Percentiles rank a stretch among this genome's conserved stretches.
phyloP scores from a whole-genome alignment of 1,140 invertebrate species.

The Proales similis region DNA sequence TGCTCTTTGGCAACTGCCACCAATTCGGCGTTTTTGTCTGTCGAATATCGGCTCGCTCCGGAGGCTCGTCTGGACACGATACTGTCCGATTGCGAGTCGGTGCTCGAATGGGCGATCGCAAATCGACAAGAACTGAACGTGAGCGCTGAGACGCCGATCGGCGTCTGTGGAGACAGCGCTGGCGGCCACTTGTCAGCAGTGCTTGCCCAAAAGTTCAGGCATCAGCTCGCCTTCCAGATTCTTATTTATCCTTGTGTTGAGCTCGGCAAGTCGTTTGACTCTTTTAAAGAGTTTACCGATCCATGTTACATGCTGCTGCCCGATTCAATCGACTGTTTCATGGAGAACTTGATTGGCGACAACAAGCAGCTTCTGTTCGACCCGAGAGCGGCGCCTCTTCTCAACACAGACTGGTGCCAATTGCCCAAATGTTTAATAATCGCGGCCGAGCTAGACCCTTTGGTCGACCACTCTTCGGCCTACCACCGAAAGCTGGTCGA shows the following conservation, averaged over 20 bases:
- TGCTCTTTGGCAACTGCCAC: neutral
- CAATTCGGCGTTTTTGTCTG: constrained; percentile 13
- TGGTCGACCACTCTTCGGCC: neutral
- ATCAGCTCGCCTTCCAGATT: constrained; percentile 7
- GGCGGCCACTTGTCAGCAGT: constrained; percentile 24
- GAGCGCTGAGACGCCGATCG: neutral
- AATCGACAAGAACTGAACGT: neutral
- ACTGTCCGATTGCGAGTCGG: constrained; percentile 6
- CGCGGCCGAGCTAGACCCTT: constrained; percentile 3
- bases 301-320: constrained; percentile 11
- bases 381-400: constrained; percentile 10
- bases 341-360: constrained; percentile 15
- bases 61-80: constrained; percentile 2
- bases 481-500: constrained; percentile 15
- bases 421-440: constrained; percentile 29
- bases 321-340: constrained; percentile 19
- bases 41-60: constrained; percentile 33
- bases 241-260: constrained; percentile 34
- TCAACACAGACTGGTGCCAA: neutral
- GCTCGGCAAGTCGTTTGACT: neutral
- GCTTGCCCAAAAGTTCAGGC: constrained; percentile 21
- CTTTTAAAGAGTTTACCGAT: neutral
- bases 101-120: constrained; percentile 6
- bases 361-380: neutral
- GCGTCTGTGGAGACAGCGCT: constrained; percentile 25